phyloP scores from a whole-genome alignment of 2,113 vertebrate species.

The Cinclus cinclus region DNA sequence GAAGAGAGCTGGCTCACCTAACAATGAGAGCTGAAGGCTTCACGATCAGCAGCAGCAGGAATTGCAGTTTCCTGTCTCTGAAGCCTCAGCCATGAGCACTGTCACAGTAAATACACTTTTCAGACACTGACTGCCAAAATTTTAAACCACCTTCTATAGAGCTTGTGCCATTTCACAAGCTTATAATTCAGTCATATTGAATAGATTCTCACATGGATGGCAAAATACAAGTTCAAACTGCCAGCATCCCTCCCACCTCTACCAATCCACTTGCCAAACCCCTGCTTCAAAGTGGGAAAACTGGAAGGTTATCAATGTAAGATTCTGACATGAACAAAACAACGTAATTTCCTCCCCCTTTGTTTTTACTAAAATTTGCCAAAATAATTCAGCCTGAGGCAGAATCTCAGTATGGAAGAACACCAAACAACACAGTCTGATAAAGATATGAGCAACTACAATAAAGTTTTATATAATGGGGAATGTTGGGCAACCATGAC shows the following conservation, averaged over 20 bases:
- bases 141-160: not conserved
- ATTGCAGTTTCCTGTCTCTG: not conserved
- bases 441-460: constrained; percentile 39
- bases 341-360: constrained; percentile 48
- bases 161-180: not conserved
- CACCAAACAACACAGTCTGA: constrained; percentile 31
- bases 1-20: not conserved
- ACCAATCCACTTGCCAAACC: constrained; percentile 12
- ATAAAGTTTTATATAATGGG: constrained; percentile 33
- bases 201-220: not conserved
- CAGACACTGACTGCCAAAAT: not conserved
- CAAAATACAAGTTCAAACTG: not conserved
- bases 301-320: constrained; percentile 51
- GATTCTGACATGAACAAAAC: constrained; percentile 47
- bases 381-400: constrained; percentile 47
- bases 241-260: not conserved
- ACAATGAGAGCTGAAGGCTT: not conserved
- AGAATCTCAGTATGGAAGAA: constrained; percentile 21
- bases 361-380: constrained; percentile 61
- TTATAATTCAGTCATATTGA: not conserved
- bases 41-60: not conserved
- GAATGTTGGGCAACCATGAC: not conserved
- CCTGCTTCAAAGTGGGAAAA: constrained; percentile 39
- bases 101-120: not conserved
- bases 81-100: not conserved